A percentile compares a stretch with the other conserved stretches of the same genome.
phyloP scores from a whole-genome alignment of 2,888 invertebrate genomes.

The Parnassius mnemosyne region DNA sequence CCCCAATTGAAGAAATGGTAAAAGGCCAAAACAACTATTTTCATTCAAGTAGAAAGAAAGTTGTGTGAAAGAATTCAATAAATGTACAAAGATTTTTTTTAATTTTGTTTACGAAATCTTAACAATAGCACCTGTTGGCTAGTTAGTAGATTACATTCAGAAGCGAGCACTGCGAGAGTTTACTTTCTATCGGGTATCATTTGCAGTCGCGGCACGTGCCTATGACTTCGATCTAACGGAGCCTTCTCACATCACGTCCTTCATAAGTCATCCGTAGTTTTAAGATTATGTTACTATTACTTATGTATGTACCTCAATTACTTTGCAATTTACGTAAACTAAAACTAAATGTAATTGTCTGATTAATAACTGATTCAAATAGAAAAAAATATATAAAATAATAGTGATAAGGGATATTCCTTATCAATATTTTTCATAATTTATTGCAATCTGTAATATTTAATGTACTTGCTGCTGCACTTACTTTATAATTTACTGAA shows the following conservation, averaged over 20 bases:
- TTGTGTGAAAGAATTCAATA: constrained; percentile 20
- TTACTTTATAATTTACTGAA: too few relatives aligned
- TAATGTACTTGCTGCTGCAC: too few relatives aligned
- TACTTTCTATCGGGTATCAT: constrained; percentile 67
- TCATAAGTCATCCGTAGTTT: constrained; percentile 3
- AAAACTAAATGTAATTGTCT: too few relatives aligned
- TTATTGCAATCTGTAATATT: too few relatives aligned
- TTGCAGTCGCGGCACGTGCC: constrained; percentile 66
- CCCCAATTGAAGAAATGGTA: not conserved
- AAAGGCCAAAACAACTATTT: not conserved
- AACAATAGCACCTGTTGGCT: constrained; percentile 45
- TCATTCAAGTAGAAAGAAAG: constrained; percentile 14
- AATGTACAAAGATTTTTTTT: constrained; percentile 24
- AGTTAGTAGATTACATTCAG: constrained; percentile 38
- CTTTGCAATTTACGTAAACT: too few relatives aligned
- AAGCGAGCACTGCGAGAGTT: constrained; percentile 52
- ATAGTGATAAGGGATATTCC: too few relatives aligned
- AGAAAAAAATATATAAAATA: too few relatives aligned
- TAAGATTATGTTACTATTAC: too few relatives aligned
- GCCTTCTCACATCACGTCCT: constrained; percentile 45
- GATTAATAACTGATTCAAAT: too few relatives aligned
- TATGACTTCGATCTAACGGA: constrained; percentile 51
- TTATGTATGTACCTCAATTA: too few relatives aligned
- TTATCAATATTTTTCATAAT: too few relatives aligned
- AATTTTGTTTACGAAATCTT: constrained; percentile 39